These are phyloP conservation scores for Hiodon tergisus DNA, from an alignment of 2,113 vertebrate genomes.

Conservation along the genomic window DNA sequence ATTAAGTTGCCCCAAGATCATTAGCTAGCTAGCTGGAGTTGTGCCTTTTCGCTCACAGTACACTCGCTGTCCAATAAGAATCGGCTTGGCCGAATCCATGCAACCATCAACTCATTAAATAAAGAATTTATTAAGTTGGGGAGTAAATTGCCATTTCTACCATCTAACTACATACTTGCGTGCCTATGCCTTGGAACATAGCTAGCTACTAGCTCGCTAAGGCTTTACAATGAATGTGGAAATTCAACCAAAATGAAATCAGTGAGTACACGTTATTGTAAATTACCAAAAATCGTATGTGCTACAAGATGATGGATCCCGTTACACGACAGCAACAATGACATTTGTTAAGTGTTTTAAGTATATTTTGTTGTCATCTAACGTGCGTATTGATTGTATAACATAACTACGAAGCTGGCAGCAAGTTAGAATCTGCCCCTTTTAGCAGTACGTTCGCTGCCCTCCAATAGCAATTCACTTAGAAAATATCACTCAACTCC, in stretches of 20 bases:
- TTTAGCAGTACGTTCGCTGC: conserved; percentile 23
- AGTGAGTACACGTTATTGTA: not conserved
- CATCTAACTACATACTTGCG: conserved; percentile 10
- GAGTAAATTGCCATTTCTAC: not conserved
- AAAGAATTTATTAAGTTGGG: conserved; percentile 24
- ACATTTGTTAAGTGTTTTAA: conserved; percentile 12
- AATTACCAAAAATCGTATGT: not conserved
- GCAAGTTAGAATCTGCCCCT: conserved; percentile 32
- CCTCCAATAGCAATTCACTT: conserved; percentile 30
- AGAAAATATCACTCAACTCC: conserved; percentile 18
- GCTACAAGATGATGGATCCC: conserved; percentile 2
- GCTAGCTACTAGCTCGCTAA: conserved; percentile 9
- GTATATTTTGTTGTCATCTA: conserved; percentile 9
- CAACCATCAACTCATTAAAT: not conserved
- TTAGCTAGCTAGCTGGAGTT: conserved; percentile 16
- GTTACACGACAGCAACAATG: conserved; percentile 11
- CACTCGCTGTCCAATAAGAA: conserved; percentile 12
- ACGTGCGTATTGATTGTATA: conserved; percentile 24
- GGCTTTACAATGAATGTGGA: conserved; percentile 1
- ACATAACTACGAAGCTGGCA: conserved; percentile 19
- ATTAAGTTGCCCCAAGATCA: conserved; percentile 24
- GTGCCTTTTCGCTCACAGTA: not conserved
- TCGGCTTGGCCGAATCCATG: conserved; percentile 6
- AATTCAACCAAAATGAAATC: conserved; percentile 5
- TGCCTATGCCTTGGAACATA: conserved; percentile 12